Conservation (phyloP, 2,888 invertebrate genomes). For the Mechanitis mazaeus region DNA sequence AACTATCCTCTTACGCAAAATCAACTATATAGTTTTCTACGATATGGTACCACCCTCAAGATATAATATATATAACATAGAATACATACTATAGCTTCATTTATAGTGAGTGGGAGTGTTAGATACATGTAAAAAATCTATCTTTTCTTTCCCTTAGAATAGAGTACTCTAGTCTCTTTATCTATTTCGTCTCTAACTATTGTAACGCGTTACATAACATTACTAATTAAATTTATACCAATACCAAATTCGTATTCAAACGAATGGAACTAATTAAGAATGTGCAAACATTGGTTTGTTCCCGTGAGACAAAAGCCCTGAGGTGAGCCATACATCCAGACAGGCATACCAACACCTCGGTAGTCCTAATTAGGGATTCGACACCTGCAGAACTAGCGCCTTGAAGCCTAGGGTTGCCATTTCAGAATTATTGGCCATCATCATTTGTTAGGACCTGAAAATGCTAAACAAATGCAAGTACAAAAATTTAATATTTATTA, state of each 20-base stretch:
- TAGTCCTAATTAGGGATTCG: constrained; percentile 64
- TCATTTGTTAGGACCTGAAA: background rate
- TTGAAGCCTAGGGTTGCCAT: constrained; percentile 49
- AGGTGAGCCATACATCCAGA: constrained; percentile 46
- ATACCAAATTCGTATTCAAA: constrained; percentile 13
- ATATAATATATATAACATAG: too few relatives aligned
- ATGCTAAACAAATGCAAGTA: too few relatives aligned
- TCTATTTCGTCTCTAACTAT: too few relatives aligned
- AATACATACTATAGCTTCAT: too few relatives aligned
- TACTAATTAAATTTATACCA: constrained; percentile 8
- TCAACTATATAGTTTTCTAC: too few relatives aligned
- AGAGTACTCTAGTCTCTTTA: too few relatives aligned
- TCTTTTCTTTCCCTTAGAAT: too few relatives aligned
- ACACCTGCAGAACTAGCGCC: constrained; percentile 58
- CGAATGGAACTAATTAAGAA: constrained; percentile 26
- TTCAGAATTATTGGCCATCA: background rate
- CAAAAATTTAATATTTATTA: too few relatives aligned
- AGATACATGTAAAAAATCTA: too few relatives aligned
- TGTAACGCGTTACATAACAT: background rate
- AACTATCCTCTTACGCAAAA: too few relatives aligned
- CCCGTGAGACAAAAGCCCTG: constrained; percentile 34
- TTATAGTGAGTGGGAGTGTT: too few relatives aligned
- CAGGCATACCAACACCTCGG: constrained; percentile 69
- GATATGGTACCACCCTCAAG: too few relatives aligned
- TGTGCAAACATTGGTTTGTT: constrained; percentile 27